phyloP scores from a whole-genome alignment of 2,113 vertebrate genomes.

The Circaetus gallicus region DNA sequence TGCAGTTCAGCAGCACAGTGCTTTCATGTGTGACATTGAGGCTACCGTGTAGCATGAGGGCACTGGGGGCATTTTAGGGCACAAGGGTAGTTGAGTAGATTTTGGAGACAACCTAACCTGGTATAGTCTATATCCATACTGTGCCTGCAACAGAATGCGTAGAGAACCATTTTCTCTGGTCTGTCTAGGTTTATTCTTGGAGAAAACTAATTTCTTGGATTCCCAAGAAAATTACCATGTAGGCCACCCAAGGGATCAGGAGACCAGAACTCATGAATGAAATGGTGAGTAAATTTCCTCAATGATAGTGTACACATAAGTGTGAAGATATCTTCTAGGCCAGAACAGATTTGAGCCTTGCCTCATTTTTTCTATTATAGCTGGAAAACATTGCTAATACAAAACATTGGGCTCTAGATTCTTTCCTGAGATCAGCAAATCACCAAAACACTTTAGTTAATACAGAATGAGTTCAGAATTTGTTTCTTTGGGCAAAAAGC shows the following conservation, averaged over 20 bases:
- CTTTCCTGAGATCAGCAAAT: not conserved
- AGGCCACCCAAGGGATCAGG: not conserved
- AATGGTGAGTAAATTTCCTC: not conserved
- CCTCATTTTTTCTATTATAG: not conserved
- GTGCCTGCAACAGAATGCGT: not conserved
- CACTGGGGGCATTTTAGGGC: rapidly evolving
- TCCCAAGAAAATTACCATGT: not conserved
- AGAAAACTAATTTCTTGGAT: not conserved
- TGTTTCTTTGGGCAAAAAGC: not conserved
- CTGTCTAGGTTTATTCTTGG: not conserved
- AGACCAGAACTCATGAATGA: not conserved
- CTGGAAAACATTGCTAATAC: not conserved
- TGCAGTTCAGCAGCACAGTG: not conserved
- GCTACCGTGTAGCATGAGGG: not conserved
- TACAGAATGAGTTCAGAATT: not conserved
- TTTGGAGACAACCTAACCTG: not conserved
- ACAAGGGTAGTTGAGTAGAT: not conserved
- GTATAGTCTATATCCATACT: no score
- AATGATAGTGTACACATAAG: rapidly evolving
- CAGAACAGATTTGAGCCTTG: not conserved
- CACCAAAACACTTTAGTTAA: not conserved
- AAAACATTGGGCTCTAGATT: not conserved
- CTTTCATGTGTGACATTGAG: not conserved
- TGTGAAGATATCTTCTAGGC: not conserved
- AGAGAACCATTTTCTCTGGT: not conserved